These are phyloP conservation scores for Caiman crocodilus DNA, from an alignment of 2,797 vertebrate genomes.

Conservation along the genomic window DNA sequence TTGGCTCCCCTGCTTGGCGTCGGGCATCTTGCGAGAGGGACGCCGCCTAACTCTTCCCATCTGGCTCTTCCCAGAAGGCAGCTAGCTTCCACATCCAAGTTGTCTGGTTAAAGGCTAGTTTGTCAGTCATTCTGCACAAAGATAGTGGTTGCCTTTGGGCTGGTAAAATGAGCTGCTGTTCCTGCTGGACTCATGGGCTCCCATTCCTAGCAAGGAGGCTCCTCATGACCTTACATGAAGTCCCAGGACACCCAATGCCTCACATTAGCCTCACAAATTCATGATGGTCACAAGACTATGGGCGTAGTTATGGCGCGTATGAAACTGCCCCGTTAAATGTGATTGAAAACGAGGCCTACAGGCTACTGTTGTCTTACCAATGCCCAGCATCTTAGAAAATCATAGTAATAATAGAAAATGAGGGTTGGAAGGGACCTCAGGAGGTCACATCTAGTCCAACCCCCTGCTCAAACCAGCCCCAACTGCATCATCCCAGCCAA, in stretches of 20 bases:
- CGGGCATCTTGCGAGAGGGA: not conserved
- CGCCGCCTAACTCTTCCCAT: rapidly evolving
- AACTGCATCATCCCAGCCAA: too few species aligned
- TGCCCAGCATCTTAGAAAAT: not conserved
- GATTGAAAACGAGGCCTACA: not conserved
- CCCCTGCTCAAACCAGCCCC: not conserved
- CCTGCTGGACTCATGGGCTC: not conserved
- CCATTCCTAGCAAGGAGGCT: not conserved
- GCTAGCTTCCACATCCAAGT: not conserved
- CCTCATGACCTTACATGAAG: not conserved
- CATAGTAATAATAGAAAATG: not conserved
- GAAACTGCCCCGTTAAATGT: not conserved
- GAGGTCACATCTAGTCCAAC: not conserved
- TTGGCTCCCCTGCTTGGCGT: not conserved
- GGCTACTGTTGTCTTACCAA: not conserved
- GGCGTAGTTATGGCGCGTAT: not conserved
- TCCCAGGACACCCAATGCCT: not conserved
- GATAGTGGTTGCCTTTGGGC: rapidly evolving
- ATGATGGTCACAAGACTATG: not conserved
- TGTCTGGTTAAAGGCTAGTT: not conserved
- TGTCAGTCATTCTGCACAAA: rapidly evolving
- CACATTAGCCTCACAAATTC: not conserved
- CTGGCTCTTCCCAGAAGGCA: rapidly evolving
- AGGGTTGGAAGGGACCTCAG: not conserved
- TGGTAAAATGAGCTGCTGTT: not conserved